A percentile compares a stretch with the other conserved stretches of the same genome.
Evolutionary conservation across 2,888 invertebrate species (phyloP).

Genomic region (Andrena hattorfiana): DNA sequence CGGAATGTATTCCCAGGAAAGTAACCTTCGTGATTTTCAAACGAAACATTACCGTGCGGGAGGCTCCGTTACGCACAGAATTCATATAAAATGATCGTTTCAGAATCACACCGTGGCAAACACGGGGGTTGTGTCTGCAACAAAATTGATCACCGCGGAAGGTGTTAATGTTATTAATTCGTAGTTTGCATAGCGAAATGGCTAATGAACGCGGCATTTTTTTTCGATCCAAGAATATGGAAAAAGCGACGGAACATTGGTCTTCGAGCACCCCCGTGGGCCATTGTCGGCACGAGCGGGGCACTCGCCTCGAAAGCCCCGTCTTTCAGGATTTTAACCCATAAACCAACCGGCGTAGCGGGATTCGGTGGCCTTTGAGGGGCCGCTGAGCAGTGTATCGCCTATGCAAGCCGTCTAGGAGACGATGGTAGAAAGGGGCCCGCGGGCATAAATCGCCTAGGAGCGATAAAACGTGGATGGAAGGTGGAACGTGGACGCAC

Average conservation of each 20-base stretch:
- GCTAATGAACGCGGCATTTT: conserved; percentile 22
- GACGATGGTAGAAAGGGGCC: conserved; percentile 52
- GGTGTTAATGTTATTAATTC: conserved; percentile 34
- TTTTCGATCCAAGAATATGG: background rate
- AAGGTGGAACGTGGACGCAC: conserved; percentile 45
- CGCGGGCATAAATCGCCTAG: conserved; percentile 67
- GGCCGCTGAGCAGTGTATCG: conserved; percentile 47
- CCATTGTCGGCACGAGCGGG: background rate
- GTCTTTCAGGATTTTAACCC: conserved; percentile 42
- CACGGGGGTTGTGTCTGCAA: background rate
- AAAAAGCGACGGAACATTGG: background rate
- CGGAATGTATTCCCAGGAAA: background rate
- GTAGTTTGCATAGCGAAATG: background rate
- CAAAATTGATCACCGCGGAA: too few relatives aligned
- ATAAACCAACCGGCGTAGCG: conserved; percentile 53
- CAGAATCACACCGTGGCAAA: background rate
- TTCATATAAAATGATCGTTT: too few relatives aligned
- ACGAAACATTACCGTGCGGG: background rate
- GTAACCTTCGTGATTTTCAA: background rate
- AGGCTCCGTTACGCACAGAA: background rate
- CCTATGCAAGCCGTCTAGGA: conserved; percentile 57
- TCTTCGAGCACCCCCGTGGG: background rate
- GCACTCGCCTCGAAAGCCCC: conserved; percentile 17
- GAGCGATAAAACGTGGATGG: conserved; percentile 62
- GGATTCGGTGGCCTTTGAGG: conserved; percentile 66